Evolutionary conservation across 1,140 invertebrate species (phyloP).

Genomic region (Dreissena polymorpha): DNA sequence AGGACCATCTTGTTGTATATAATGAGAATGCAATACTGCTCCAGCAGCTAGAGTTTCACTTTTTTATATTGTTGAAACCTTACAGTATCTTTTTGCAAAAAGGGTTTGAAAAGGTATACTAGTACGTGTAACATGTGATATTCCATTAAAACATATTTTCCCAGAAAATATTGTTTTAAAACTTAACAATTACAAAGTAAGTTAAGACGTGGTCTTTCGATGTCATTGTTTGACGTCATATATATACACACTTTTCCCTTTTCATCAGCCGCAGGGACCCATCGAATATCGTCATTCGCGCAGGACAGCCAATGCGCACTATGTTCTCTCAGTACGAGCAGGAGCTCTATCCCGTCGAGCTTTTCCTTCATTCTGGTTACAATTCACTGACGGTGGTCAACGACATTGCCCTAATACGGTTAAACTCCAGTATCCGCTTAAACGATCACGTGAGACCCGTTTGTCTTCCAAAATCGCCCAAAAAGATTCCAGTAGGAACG

Average conservation of each 20-base stretch:
- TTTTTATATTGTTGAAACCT: too few relatives aligned
- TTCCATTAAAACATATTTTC: too few relatives aligned
- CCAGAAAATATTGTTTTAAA: not conserved
- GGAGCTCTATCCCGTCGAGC: conserved; percentile 51
- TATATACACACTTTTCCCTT: not conserved
- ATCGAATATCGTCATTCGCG: conserved; percentile 47
- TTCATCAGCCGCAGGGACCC: conserved; percentile 12
- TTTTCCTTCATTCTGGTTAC: conserved; percentile 61
- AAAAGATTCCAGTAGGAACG: conserved; percentile 55
- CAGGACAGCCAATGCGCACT: conserved; percentile 61
- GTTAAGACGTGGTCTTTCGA: not conserved
- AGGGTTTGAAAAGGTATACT: too few relatives aligned
- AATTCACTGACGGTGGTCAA: conserved; percentile 87
- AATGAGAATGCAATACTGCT: too few relatives aligned
- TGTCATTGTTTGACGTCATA: not conserved
- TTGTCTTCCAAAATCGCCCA: conserved; percentile 80
- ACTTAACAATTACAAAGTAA: not conserved
- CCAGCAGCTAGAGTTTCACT: too few relatives aligned
- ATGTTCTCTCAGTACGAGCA: conserved; percentile 61
- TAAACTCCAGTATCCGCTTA: conserved; percentile 93
- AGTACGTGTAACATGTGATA: not conserved
- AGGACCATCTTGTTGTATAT: too few relatives aligned
- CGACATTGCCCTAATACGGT: conserved; percentile 93
- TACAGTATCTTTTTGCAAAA: too few relatives aligned
- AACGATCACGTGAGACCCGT: conserved; percentile 93